phyloP scores from a whole-genome alignment of 1,140 invertebrate species.

The Scaptomyza pallida region DNA sequence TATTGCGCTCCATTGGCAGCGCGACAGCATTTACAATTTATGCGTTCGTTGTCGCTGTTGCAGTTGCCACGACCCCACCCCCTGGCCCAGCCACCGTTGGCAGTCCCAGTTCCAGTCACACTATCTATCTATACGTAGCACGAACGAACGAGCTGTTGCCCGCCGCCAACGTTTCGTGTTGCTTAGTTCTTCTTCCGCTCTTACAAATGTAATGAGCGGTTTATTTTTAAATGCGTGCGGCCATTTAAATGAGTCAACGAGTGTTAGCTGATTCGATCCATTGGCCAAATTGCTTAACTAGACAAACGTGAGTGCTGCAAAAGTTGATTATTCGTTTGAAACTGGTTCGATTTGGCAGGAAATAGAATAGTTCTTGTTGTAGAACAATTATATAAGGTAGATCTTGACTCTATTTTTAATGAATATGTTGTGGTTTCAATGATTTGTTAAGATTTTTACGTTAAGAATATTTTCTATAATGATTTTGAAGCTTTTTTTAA shows the following conservation, averaged over 20 bases:
- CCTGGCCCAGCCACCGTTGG: background rate
- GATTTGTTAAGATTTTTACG: too few relatives aligned
- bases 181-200: background rate
- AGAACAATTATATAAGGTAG: too few relatives aligned
- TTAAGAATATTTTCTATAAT: too few relatives aligned
- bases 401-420: too few relatives aligned
- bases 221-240: slow-evolving; percentile 50
- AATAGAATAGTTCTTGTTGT: too few relatives aligned
- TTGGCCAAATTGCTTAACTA: slow-evolving; percentile 16
- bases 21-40: slow-evolving; percentile 70
- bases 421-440: too few relatives aligned
- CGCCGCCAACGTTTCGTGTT: background rate
- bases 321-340: background rate
- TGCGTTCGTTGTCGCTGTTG: slow-evolving; percentile 66
- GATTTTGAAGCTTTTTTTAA: too few relatives aligned
- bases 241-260: slow-evolving; percentile 26
- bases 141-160: slow-evolving; percentile 13
- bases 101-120: slow-evolving; percentile 16
- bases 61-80: slow-evolving; percentile 5
- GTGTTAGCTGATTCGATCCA: slow-evolving; percentile 34
- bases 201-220: slow-evolving; percentile 42
- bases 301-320: slow-evolving; percentile 1
- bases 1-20: slow-evolving; percentile 70
- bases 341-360: background rate
- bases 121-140: slow-evolving; percentile 41